These are phyloP conservation scores for Neoaliturus tenellus DNA, from an alignment of 2,888 invertebrate genomes.

Conservation along the genomic window DNA sequence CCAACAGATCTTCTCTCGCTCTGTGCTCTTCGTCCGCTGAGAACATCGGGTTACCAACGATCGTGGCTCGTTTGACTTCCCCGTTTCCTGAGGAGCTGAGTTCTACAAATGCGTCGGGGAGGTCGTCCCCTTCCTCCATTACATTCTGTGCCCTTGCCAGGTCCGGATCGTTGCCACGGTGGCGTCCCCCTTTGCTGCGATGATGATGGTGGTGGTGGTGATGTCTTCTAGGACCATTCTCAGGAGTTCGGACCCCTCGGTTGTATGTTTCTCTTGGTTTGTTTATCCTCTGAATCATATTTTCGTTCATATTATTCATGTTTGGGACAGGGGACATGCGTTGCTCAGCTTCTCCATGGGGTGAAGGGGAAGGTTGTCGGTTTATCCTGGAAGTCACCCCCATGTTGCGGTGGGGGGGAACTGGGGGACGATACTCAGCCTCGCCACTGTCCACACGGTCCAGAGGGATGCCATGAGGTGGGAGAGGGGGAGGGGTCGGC, in stretches of 20 bases:
- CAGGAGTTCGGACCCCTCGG: slow-evolving; percentile 54
- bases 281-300: slow-evolving; percentile 7
- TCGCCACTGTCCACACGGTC: slow-evolving; percentile 56
- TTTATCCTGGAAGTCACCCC: slow-evolving; percentile 69
- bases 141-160: background rate
- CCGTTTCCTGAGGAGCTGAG: slow-evolving; percentile 61
- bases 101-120: slow-evolving; percentile 70
- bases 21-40: slow-evolving; percentile 73
- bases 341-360: background rate
- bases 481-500: slow-evolving; percentile 58
- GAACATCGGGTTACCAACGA: slow-evolving; percentile 81
- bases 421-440: slow-evolving; percentile 88
- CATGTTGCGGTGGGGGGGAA: slow-evolving; percentile 90
- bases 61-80: slow-evolving; percentile 64
- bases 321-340: background rate
- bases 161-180: slow-evolving; percentile 46
- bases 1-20: slow-evolving; percentile 68
- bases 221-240: slow-evolving; percentile 32
- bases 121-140: slow-evolving; percentile 57
- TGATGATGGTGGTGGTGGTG: slow-evolving; percentile 72
- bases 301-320: slow-evolving; percentile 22
- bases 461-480: slow-evolving; percentile 57
- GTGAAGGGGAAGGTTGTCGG: slow-evolving; percentile 19
- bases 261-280: slow-evolving; percentile 71
- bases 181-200: slow-evolving; percentile 68